Evolutionary conservation across 2,113 vertebrate genomes (phyloP).

Genomic region (Felis chaus): DNA sequence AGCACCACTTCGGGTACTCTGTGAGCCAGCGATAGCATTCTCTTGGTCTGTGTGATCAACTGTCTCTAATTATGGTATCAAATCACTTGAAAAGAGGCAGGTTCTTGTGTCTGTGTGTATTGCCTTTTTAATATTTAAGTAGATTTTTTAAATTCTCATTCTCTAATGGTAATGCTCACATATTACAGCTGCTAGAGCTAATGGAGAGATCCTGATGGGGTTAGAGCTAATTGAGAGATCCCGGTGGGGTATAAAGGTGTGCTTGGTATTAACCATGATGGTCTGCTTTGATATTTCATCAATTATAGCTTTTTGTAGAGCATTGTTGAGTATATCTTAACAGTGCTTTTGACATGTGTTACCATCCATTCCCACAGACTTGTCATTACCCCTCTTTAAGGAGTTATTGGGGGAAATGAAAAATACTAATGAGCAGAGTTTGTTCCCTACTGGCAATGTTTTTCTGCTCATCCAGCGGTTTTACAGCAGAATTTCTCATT

Average conservation of each 20-base stretch:
- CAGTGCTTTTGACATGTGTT: neutral
- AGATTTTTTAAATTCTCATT: constrained; percentile 21
- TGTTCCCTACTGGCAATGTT: neutral
- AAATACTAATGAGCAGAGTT: neutral
- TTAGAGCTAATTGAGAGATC: constrained; percentile 28
- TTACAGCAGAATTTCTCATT: neutral
- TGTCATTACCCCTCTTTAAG: neutral
- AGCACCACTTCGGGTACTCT: neutral
- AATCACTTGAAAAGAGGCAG: constrained; percentile 26
- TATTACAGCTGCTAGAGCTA: constrained; percentile 15
- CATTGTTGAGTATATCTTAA: neutral
- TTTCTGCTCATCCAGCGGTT: neutral
- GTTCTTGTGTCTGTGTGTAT: neutral
- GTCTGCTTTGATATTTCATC: constrained; percentile 25
- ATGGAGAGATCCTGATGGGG: neutral
- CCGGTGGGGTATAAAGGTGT: neutral
- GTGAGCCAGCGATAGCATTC: neutral
- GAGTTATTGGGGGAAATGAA: neutral
- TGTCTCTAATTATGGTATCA: constrained; percentile 42
- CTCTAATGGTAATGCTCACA: neutral
- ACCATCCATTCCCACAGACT: neutral
- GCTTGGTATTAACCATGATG: neutral
- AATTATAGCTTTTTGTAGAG: neutral
- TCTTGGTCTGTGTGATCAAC: constrained; percentile 23
- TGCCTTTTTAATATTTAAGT: constrained; percentile 65